These are phyloP conservation scores for Bombyx mandarina DNA, from an alignment of 1,140 invertebrate species.

Conservation along the genomic window DNA sequence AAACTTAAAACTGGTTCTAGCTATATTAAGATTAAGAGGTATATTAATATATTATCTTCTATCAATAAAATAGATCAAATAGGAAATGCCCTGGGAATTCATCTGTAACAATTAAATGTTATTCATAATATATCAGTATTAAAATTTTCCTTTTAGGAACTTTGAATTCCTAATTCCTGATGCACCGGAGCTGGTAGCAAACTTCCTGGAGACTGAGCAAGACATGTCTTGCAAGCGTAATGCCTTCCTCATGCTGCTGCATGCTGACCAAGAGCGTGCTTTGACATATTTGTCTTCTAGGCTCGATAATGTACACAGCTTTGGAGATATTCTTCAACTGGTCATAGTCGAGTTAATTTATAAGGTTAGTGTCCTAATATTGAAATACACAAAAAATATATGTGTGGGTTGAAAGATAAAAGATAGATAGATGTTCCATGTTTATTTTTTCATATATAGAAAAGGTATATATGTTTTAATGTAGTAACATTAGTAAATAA, in stretches of 20 bases:
- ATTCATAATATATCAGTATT: too few species aligned
- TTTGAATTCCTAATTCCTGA: constrained; percentile 99
- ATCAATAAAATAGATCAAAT: too few species aligned
- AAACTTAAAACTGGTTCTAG: too few species aligned
- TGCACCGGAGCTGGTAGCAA: constrained; percentile 96
- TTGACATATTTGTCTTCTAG: constrained; percentile 94
- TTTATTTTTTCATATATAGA: too few species aligned
- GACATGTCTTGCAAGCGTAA: constrained; percentile 99
- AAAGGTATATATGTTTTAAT: too few species aligned
- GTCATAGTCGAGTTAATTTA: constrained; percentile 99
- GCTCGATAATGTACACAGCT: constrained; percentile 93
- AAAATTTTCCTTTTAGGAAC: constrained; percentile 75
- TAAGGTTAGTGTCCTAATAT: constrained; percentile 78
- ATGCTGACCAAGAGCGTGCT: constrained; percentile 95
- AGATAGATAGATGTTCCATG: too few species aligned
- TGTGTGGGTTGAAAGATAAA: too few species aligned
- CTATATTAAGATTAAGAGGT: too few species aligned
- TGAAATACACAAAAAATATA: too few species aligned
- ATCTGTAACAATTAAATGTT: too few species aligned
- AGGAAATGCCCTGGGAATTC: neutral
- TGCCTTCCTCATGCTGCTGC: constrained; percentile 98
- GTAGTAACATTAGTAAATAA: too few species aligned
- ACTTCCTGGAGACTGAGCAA: constrained; percentile 95
- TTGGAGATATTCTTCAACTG: constrained; percentile 98
- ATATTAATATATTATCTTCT: too few species aligned